Conservation (phyloP, 2,888 invertebrate species). For the Argyresthia goedartella region DNA sequence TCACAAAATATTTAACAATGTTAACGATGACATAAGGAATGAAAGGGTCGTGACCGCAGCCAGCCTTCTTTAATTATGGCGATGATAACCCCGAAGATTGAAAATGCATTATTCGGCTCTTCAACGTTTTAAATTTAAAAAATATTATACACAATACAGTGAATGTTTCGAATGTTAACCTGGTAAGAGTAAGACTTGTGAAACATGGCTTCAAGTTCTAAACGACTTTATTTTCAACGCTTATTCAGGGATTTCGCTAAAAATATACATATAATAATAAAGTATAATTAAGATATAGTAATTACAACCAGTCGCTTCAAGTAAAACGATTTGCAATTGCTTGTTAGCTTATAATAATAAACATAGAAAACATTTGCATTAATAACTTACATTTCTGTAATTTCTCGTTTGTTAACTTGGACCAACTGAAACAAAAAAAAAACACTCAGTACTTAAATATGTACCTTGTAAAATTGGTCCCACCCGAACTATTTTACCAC, state of each 20-base stretch:
- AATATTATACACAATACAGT: not conserved
- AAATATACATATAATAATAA: no score
- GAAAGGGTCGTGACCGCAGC: not conserved
- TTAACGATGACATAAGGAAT: not conserved
- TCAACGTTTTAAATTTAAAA: not conserved
- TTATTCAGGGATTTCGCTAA: no score
- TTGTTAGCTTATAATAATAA: no score
- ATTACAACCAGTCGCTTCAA: no score
- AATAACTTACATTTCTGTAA: conserved; percentile 43
- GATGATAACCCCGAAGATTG: not conserved
- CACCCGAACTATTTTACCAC: no score
- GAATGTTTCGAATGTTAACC: no score
- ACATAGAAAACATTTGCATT: not conserved
- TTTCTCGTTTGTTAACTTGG: conserved; percentile 25
- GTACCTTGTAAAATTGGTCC: no score
- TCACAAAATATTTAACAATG: not conserved
- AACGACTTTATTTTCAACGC: no score
- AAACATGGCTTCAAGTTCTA: no score
- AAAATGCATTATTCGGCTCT: not conserved
- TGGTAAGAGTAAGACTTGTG: no score
- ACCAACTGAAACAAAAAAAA: conserved; percentile 50
- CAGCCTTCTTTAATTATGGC: not conserved
- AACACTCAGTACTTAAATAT: not conserved
- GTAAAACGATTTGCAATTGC: no score
- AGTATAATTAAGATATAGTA: no score